Evolutionary conservation across 2,797 vertebrate genomes (phyloP).

Genomic region (Amniataba percoides): DNA sequence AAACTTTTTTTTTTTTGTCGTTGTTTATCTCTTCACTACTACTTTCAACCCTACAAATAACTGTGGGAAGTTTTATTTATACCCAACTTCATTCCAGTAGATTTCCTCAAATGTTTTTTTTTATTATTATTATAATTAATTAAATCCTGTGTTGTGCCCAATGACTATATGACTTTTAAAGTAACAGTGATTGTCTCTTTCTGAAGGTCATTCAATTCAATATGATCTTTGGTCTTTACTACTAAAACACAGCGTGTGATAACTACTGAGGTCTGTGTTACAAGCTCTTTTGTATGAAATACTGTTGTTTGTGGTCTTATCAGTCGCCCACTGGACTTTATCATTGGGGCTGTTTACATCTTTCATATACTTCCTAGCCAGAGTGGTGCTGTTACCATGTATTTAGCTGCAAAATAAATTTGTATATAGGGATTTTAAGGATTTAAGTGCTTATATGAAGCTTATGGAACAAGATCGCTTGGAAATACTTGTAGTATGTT

Average conservation of each 20-base stretch:
- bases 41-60: conserved; percentile 70
- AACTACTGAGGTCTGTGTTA: conserved; percentile 85
- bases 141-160: conserved; percentile 76
- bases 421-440: conserved; percentile 93
- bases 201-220: conserved; percentile 70
- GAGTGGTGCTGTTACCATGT: conserved; percentile 87
- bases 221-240: conserved; percentile 75
- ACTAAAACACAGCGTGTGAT: conserved; percentile 83
- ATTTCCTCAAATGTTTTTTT: conserved; percentile 67
- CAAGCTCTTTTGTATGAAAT: conserved; percentile 82
- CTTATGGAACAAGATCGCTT: conserved; percentile 84
- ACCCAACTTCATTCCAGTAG: conserved; percentile 79
- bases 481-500: conserved; percentile 80
- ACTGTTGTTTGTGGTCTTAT: conserved; percentile 85
- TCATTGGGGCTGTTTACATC: conserved; percentile 85
- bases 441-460: conserved; percentile 94
- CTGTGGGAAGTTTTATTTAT: conserved; percentile 77
- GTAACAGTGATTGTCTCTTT: conserved; percentile 67
- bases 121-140: conserved; percentile 54
- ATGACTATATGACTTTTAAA: conserved; percentile 72
- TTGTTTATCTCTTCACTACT: conserved; percentile 69
- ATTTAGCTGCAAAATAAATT: conserved; percentile 91
- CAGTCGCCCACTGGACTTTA: conserved; percentile 83
- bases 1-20: conserved; percentile 41
- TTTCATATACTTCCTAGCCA: conserved; percentile 84